Evolutionary conservation across 2,888 invertebrate genomes (phyloP).

Genomic region (Cheilosia vulpina): DNA sequence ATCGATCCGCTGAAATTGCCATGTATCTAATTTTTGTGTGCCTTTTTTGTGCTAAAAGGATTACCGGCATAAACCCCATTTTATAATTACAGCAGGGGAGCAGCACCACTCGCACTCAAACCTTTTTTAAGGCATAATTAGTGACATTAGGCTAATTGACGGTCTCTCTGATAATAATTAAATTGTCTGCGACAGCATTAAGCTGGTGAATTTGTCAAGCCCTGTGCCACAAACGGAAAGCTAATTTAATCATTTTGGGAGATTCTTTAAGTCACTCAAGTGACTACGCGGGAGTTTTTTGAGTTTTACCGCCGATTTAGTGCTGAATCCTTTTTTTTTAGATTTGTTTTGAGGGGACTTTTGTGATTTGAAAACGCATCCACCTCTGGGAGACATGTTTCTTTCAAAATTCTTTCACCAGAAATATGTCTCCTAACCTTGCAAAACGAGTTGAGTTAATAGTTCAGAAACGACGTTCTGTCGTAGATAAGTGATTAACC

Average conservation of each 20-base stretch:
- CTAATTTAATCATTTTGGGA: constrained; percentile 23
- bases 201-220: constrained; percentile 7
- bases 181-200: constrained; percentile 34
- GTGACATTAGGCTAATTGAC: constrained; percentile 33
- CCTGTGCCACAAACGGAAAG: background rate
- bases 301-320: background rate
- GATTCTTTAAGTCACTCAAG: background rate
- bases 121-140: constrained; percentile 10
- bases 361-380: too few relatives aligned
- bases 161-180: constrained; percentile 34
- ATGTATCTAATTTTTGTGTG: background rate
- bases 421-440: too few relatives aligned
- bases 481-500: too few relatives aligned
- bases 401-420: too few relatives aligned
- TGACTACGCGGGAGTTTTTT: background rate
- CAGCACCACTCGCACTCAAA: background rate
- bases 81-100: background rate
- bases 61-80: background rate
- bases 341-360: background rate
- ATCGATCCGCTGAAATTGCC: background rate
- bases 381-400: too few relatives aligned
- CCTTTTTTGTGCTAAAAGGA: background rate
- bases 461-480: too few relatives aligned
- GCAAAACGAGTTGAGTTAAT: too few relatives aligned
- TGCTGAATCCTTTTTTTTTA: background rate